These are phyloP conservation scores for Myrmecophaga tridactyla DNA, from an alignment of 2,113 vertebrate species.

Conservation along the genomic window DNA sequence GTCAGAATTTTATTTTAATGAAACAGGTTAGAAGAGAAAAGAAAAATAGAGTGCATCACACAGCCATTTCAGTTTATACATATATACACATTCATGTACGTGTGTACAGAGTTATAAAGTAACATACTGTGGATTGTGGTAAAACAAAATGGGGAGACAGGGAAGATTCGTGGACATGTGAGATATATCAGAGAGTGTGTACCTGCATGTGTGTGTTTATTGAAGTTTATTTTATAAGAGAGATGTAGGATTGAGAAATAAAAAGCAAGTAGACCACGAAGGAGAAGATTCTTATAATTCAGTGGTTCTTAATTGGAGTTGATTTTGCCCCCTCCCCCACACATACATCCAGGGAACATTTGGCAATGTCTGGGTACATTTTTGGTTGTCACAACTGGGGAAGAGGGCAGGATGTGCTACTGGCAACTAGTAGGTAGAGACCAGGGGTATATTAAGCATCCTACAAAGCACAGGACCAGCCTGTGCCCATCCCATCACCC, in stretches of 20 bases:
- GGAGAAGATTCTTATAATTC: neutral
- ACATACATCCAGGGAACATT: neutral
- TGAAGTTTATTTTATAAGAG: neutral
- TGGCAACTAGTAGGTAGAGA: neutral
- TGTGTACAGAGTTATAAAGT: neutral
- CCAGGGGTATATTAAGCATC: too few species aligned
- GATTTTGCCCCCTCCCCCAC: too few species aligned
- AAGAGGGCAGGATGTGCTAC: neutral
- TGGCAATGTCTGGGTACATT: neutral
- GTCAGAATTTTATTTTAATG: neutral
- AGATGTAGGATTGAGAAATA: neutral
- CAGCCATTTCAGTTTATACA: neutral
- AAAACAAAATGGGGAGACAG: neutral
- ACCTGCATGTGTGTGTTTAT: neutral
- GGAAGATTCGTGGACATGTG: neutral
- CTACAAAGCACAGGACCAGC: too few species aligned
- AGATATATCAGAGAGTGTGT: neutral
- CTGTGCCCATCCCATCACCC: too few species aligned
- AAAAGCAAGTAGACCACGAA: too few species aligned
- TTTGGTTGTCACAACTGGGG: neutral
- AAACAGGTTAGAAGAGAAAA: neutral
- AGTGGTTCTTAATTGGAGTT: neutral
- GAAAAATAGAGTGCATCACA: neutral
- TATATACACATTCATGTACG: neutral
- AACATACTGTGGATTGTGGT: neutral